Evolutionary conservation across 1,140 invertebrate genomes (phyloP), one percentile per base, ranked within the genome.

Genomic region (Gonioctena quinquepunctata): DNA sequence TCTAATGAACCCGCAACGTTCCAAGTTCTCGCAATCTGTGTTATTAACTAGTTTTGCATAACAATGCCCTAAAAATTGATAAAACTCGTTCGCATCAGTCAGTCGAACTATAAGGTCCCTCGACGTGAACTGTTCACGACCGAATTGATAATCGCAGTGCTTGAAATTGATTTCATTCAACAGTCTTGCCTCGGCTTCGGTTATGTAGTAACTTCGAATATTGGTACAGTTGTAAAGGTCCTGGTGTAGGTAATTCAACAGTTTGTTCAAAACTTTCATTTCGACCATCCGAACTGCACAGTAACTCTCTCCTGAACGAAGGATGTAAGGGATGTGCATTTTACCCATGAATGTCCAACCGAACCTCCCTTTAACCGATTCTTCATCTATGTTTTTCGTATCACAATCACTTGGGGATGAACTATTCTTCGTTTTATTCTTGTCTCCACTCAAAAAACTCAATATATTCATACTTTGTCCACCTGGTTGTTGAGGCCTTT

Each of bases 141-240:
- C 96, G 84, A 94, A 98, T 75, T 95, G 91, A 72, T 87, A 90
- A 76, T 96, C 95, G 86, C 95, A 96, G 80, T 98, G 96, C 82
- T 92, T 93, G 26, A 89, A 85, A 85, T 98, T 99, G 70, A 98
- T 97, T 83, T 98, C 96, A 81, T 96, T 96, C 22, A 98, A 88
- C 13, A 98, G 86, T 70, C 93, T 91, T 54, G 94, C 92, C 85
- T 98, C 96, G 2, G 91, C 89, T 71, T 95, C 93, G 4, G 95
- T 97, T 66, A 97, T 96, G 81, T 94, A 97, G 82, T 96, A 96
- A 85, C 94, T 96, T 67, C 93, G 89, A 62, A 98, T 94, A 81
- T 93, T 94, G 1, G 94, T 95, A 82, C 94, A 96, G 72, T 87
- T 90, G 82, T 94, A 94, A 72, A 96, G 92, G 77, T 95, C 93